Evolutionary conservation across 1,140 invertebrate genomes (phyloP), one percentile per base, ranked within the genome.

Genomic region (Drosophila triauraria): DNA sequence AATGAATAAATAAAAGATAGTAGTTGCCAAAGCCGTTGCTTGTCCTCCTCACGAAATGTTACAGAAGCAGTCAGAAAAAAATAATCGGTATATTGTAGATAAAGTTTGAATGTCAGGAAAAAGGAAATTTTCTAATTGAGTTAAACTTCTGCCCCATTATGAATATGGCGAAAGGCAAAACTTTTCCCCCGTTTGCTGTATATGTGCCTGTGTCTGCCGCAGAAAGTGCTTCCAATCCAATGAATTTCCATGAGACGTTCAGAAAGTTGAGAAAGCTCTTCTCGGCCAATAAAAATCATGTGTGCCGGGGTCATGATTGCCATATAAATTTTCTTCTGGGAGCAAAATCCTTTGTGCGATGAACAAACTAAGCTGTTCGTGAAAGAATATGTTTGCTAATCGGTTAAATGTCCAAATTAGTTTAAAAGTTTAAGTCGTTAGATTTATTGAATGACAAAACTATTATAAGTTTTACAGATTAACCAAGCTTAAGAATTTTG

Each of bases 1-100:
- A 80, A 74, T 87, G 83, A 87, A 87, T 87, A 87, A 87, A 82
- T 82, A 85, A 85, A 40, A 85, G 82, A 75, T 84, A 80, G 76
- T 84, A 77, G 72, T 80, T 65, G 51, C 44, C 64, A 68, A 74
- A 63, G 62, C 60, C 51, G 32, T 81, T 65, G 59, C 78, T 60
- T 69, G 43, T 38, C 30, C 53, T 32, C 25, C 27, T 17, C 12
- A 40, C 27, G 51, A 65, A 58, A 44, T 58, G 48, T 42, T 23
- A 15, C 23, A 35, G 3, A 56, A 64, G 57, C 67, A 38, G 17
- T 68, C 40, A 42, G 46, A 20, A 56, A 44, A 67, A 38, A 69
- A 68, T 53, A 40, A 40, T 56, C 20, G 35, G 38, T 40, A 25
- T 56, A 25, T 56, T 40, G 53, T 42, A 42, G 20, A 58, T 56